A percentile compares a stretch with the other conserved stretches of the same genome.
Evolutionary conservation across 2,797 vertebrate species (phyloP).

Genomic region (Chiroxiphia lanceolata): DNA sequence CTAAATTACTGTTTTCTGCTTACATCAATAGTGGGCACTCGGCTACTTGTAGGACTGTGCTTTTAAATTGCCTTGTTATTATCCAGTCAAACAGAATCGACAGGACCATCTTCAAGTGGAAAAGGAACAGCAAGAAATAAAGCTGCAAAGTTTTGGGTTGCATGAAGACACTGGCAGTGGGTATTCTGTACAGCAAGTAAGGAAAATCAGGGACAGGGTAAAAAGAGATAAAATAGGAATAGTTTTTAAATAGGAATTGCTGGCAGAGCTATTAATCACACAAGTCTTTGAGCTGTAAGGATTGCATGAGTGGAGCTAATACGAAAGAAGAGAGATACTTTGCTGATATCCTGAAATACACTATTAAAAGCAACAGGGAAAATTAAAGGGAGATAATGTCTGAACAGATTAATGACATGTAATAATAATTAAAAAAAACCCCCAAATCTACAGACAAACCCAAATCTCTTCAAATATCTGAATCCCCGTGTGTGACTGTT

Average conservation of each 20-base stretch:
- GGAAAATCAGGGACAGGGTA: slow-evolving; percentile 8
- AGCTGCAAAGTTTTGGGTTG: background rate
- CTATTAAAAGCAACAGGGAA: background rate
- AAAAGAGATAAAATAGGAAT: slow-evolving; percentile 20
- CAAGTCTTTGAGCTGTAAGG: slow-evolving; percentile 9
- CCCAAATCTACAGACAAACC: background rate
- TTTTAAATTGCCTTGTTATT: background rate
- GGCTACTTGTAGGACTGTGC: background rate
- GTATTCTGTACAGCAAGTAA: slow-evolving; percentile 12
- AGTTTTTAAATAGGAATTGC: slow-evolving; percentile 58
- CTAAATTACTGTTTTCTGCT: background rate
- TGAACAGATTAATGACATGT: slow-evolving; percentile 50
- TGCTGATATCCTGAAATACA: background rate
- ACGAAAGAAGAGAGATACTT: background rate
- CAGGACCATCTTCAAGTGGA: background rate
- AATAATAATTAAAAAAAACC: background rate
- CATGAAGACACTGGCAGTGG: background rate
- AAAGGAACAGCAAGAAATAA: background rate
- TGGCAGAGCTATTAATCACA: slow-evolving; percentile 66
- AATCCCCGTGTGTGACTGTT: background rate
- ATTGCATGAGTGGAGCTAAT: background rate
- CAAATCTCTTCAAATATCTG: background rate
- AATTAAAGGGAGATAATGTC: slow-evolving; percentile 25
- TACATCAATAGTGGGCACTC: background rate
- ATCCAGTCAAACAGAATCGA: background rate